These are phyloP conservation scores for Apocheima hispidaria DNA, from an alignment of 2,888 invertebrate species.

Conservation along the genomic window DNA sequence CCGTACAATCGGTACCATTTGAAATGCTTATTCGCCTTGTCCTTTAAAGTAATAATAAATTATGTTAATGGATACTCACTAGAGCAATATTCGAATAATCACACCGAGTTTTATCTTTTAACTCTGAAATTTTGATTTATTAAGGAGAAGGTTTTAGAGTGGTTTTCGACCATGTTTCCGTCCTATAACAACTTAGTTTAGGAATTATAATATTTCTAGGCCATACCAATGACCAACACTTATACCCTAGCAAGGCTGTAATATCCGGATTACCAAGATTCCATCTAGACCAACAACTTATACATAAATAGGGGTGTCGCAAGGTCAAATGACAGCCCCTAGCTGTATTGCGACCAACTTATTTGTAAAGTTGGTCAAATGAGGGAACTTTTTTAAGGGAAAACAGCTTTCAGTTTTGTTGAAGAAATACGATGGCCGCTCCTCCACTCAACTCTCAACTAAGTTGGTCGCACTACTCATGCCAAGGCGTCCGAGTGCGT, in stretches of 20 bases:
- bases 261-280: conserved; percentile 32
- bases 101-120: too few species aligned
- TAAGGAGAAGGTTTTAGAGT: too few species aligned
- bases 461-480: not conserved
- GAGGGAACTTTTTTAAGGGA: not conserved
- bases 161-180: not conserved
- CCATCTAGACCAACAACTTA: conserved; percentile 16
- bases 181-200: not conserved
- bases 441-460: not conserved
- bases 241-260: conserved; percentile 19
- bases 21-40: too few species aligned
- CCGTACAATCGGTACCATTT: too few species aligned
- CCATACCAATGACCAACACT: conserved; percentile 14
- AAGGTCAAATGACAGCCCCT: conserved; percentile 29
- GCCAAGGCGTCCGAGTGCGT: conserved; percentile 51
- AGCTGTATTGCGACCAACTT: not conserved
- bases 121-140: too few species aligned
- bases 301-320: conserved; percentile 32
- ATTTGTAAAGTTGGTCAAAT: not conserved
- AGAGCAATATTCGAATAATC: too few species aligned
- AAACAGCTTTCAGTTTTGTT: not conserved
- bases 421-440: not conserved
- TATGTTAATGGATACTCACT: too few species aligned
- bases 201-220: conserved; percentile 8
- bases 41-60: too few species aligned